These are phyloP conservation scores for Chloroceryle amazona DNA, from an alignment of 2,797 vertebrate genomes.

Conservation along the genomic window DNA sequence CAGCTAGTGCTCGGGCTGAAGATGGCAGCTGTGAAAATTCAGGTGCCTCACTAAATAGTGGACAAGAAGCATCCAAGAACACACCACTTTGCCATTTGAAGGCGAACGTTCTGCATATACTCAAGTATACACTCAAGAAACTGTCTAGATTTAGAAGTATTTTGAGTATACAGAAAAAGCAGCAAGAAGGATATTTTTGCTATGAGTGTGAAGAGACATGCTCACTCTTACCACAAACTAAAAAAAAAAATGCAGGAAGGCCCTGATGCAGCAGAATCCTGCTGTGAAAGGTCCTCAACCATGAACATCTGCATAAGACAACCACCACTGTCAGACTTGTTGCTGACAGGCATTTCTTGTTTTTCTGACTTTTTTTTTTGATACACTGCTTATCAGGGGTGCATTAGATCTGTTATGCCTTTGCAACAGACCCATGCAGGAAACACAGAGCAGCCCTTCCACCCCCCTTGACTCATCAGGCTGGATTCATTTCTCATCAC, in stretches of 20 bases:
- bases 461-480: not conserved
- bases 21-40: not conserved
- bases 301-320: not conserved
- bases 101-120: not conserved
- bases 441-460: not conserved
- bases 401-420: not conserved
- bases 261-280: not conserved
- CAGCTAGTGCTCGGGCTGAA: not conserved
- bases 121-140: not conserved
- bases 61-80: not conserved
- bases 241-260: not conserved
- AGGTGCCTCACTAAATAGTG: rapidly evolving
- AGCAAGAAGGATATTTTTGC: not conserved
- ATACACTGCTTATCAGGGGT: not conserved
- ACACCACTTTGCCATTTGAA: not conserved
- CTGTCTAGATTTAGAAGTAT: not conserved
- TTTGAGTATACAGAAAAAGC: not conserved
- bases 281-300: not conserved
- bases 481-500: not conserved
- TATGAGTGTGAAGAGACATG: not conserved
- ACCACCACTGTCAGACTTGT: not conserved
- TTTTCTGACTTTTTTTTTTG: not conserved
- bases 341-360: not conserved
- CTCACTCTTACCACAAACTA: not conserved
- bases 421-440: not conserved